phyloP scores from a whole-genome alignment of 2,888 invertebrate species.

The Cryptocephalus moraei region DNA sequence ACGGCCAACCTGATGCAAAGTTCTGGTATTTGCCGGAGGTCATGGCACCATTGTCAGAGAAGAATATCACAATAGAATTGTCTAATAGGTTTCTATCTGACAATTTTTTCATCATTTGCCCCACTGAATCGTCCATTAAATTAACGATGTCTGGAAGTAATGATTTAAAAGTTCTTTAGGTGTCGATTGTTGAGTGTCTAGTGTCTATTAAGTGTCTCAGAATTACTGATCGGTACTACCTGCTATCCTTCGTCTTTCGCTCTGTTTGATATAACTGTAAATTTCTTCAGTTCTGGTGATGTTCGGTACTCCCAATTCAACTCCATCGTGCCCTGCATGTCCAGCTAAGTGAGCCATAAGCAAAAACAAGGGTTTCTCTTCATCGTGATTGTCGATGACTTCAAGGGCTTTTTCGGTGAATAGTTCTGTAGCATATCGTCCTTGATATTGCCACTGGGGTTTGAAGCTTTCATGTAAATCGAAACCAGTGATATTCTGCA shows the following conservation, averaged over 20 bases:
- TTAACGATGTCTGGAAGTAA: slow-evolving; percentile 65
- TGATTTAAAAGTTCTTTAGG: slow-evolving; percentile 1
- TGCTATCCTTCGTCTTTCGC: slow-evolving; percentile 55
- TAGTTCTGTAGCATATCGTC: slow-evolving; percentile 60
- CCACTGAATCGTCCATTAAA: slow-evolving; percentile 76
- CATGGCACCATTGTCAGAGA: slow-evolving; percentile 83
- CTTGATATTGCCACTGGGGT: slow-evolving; percentile 41
- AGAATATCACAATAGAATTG: slow-evolving; percentile 75
- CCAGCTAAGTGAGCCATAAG: slow-evolving; percentile 64
- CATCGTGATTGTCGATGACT: slow-evolving; percentile 50
- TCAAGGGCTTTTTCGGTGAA: slow-evolving; percentile 55
- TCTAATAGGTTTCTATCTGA: slow-evolving; percentile 56
- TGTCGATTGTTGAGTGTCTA: neutral
- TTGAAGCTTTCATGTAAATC: slow-evolving; percentile 37
- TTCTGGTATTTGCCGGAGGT: slow-evolving; percentile 60
- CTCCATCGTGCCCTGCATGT: slow-evolving; percentile 40
- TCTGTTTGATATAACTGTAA: slow-evolving; percentile 56
- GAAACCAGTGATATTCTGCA: slow-evolving; percentile 36
- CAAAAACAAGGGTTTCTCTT: slow-evolving; percentile 58
- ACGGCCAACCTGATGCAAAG: slow-evolving; percentile 69
- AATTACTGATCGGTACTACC: slow-evolving; percentile 43
- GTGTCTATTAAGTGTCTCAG: too few species aligned
- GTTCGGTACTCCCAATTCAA: slow-evolving; percentile 59
- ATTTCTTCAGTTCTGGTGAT: slow-evolving; percentile 46
- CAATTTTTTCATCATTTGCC: slow-evolving; percentile 61